Base-by-base conservation (phyloP, 1,140 invertebrate species). In the Nephila pilipes region DNA sequence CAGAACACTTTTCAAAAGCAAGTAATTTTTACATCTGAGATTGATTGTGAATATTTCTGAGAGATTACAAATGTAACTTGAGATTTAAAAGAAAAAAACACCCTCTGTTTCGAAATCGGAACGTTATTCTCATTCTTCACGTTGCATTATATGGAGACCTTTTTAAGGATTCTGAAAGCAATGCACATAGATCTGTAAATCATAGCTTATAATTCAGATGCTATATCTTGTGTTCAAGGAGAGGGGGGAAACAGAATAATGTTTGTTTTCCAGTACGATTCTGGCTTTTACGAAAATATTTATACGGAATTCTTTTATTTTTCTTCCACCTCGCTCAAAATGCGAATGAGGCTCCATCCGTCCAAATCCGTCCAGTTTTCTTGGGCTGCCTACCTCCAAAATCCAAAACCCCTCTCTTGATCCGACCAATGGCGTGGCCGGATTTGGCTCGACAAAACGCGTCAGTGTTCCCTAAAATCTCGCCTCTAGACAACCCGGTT, bases 401-500 rank as follows among this genome's bases (percentile, higher is more conserved):
- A 32, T 29, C 25, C 16, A 75, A 75, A 75, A 75, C 29, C 55
- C 18, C 16, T 18, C 16, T 54, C 79, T 58, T 18, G n/a, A 81
- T 25, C 22, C 25, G 55, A 46, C 29, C 29, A 55, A 55, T 36
- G 32, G 85, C 57, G 65, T 65, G 32, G 18, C 85, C 14, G 65
- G 65, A 75, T 75, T 75, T 75, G 25, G 65, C 29, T 32, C 65
- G 60, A 87, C 85, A 87, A 87, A 87, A 87, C 85, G 85, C 85
- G 85, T 58, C 85, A 87, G 85, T 87, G 85, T 87, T 87, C 58
- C 55, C 58, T 29, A 75, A 75, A 75, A 75, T 75, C 65, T 75
- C 65, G 65, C 25, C 25, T 32, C 65, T 32, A 75, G 65, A 75
- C 65, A 75, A 75, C 58, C 38, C 58, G 46, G 87, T 36, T 89